Evolutionary conservation across 2,888 invertebrate genomes (phyloP).

Genomic region (Euproctis similis): DNA sequence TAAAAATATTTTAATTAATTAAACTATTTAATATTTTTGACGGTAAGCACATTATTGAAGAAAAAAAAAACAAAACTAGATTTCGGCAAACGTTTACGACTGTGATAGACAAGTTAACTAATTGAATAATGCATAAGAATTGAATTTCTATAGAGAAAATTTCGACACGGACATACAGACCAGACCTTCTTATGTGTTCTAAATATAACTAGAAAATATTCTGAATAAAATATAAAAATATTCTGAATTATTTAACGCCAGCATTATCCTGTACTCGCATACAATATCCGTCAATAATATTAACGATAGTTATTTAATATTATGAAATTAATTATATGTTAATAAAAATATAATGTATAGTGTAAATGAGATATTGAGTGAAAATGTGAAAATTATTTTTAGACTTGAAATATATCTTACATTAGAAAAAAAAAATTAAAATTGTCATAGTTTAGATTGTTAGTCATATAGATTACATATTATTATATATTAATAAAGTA

Average conservation of each 20-base stretch:
- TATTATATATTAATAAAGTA: slow-evolving; percentile 3
- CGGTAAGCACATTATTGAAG: slow-evolving; percentile 31
- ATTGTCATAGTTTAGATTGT: slow-evolving; percentile 35
- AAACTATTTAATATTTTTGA: slow-evolving; percentile 54
- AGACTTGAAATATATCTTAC: slow-evolving; percentile 52
- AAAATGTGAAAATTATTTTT: slow-evolving; percentile 39
- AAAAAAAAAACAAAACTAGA: too few species aligned
- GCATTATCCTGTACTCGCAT: slow-evolving; percentile 30
- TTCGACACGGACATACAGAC: too few species aligned
- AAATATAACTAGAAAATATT: too few species aligned
- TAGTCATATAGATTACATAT: slow-evolving; percentile 3
- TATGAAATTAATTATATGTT: slow-evolving; percentile 22
- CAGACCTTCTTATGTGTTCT: too few species aligned
- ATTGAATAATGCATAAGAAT: slow-evolving; percentile 40
- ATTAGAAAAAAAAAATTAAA: slow-evolving; percentile 41
- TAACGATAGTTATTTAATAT: slow-evolving; percentile 38
- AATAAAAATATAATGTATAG: slow-evolving; percentile 11
- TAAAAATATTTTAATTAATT: too few species aligned
- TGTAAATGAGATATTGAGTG: slow-evolving; percentile 31
- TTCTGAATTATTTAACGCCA: neutral
- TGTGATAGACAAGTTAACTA: slow-evolving; percentile 54
- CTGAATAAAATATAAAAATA: too few species aligned
- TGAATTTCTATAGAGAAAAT: slow-evolving; percentile 24
- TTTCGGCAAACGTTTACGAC: slow-evolving; percentile 26
- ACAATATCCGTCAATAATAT: slow-evolving; percentile 45